Percentiles rank a stretch among this genome's conserved stretches.
phyloP scores from a whole-genome alignment of 2,888 invertebrate species.

The Papilio gigon region DNA sequence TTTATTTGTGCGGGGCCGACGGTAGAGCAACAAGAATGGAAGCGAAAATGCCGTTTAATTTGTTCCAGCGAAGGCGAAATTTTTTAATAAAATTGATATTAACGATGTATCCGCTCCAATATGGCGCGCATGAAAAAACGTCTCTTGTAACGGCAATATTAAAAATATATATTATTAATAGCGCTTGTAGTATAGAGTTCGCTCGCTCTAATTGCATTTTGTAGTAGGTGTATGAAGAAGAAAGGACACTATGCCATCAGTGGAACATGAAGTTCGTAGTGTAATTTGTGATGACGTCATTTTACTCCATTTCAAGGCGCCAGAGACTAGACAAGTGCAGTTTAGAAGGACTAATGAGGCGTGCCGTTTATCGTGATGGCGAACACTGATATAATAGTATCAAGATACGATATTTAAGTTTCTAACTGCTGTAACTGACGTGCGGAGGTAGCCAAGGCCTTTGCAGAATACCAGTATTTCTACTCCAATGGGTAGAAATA shows the following conservation, averaged over 20 bases:
- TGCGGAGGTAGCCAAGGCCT: too few relatives aligned
- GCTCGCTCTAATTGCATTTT: slow-evolving; percentile 40
- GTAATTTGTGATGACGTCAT: neutral
- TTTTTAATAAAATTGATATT: slow-evolving; percentile 59
- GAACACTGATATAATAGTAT: neutral
- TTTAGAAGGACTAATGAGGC: neutral
- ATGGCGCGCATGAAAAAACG: slow-evolving; percentile 41
- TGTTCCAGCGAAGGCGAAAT: slow-evolving; percentile 50
- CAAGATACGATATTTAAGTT: neutral
- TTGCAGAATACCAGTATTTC: too few relatives aligned
- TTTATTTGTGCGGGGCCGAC: slow-evolving; percentile 53
- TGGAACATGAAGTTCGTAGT: neutral
- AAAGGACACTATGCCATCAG: neutral
- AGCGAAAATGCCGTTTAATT: slow-evolving; percentile 59
- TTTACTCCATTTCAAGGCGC: neutral
- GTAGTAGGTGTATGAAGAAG: slow-evolving; percentile 14
- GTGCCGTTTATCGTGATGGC: neutral
- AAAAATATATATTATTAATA: slow-evolving; percentile 28
- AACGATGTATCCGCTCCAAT: slow-evolving; percentile 43
- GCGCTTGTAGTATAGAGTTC: slow-evolving; percentile 32
- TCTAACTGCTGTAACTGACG: too few relatives aligned
- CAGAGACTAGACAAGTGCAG: neutral
- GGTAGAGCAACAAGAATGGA: slow-evolving; percentile 56
- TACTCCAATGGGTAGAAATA: too few relatives aligned
- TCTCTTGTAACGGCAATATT: slow-evolving; percentile 36